A percentile compares a stretch with the other conserved stretches of the same genome.
Conservation (phyloP, 2,888 invertebrate species). For the Drosophila sordidula region DNA sequence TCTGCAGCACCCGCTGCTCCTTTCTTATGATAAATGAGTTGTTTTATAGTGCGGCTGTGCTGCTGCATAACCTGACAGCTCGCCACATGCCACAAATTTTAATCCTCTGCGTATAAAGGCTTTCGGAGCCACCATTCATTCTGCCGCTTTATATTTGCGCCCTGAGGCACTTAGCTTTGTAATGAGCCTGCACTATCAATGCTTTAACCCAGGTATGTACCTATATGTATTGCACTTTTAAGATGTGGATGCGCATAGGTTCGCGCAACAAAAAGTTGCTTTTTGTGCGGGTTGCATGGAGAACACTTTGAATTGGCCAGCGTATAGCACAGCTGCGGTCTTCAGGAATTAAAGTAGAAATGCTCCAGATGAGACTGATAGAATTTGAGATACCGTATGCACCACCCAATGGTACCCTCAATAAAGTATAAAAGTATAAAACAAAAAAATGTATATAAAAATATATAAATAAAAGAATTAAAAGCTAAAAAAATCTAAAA, state of each 20-base stretch:
- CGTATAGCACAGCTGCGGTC: slow-evolving; percentile 23
- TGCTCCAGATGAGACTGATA: too few relatives aligned
- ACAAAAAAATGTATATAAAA: too few relatives aligned
- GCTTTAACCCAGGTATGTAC: neutral
- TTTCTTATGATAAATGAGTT: slow-evolving; percentile 77
- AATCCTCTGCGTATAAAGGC: slow-evolving; percentile 61
- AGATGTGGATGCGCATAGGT: neutral
- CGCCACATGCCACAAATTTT: slow-evolving; percentile 49
- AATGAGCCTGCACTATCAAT: slow-evolving; percentile 46
- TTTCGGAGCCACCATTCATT: slow-evolving; percentile 54
- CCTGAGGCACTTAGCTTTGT: slow-evolving; percentile 55
- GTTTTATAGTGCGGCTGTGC: slow-evolving; percentile 67
- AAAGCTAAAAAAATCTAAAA: too few relatives aligned
- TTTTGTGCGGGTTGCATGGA: neutral
- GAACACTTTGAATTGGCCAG: slow-evolving; percentile 45
- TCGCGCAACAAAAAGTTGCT: slow-evolving; percentile 23
- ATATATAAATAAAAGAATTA: too few relatives aligned
- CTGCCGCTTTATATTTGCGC: slow-evolving; percentile 27
- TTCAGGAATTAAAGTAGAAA: slow-evolving; percentile 8
- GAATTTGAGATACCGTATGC: too few relatives aligned
- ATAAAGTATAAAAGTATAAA: too few relatives aligned
- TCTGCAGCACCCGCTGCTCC: slow-evolving; percentile 9
- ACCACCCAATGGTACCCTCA: neutral
- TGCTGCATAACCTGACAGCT: slow-evolving; percentile 43
- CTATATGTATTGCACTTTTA: slow-evolving; percentile 1